Base-by-base conservation (phyloP, 1,140 invertebrate species). In the Ips typographus region DNA sequence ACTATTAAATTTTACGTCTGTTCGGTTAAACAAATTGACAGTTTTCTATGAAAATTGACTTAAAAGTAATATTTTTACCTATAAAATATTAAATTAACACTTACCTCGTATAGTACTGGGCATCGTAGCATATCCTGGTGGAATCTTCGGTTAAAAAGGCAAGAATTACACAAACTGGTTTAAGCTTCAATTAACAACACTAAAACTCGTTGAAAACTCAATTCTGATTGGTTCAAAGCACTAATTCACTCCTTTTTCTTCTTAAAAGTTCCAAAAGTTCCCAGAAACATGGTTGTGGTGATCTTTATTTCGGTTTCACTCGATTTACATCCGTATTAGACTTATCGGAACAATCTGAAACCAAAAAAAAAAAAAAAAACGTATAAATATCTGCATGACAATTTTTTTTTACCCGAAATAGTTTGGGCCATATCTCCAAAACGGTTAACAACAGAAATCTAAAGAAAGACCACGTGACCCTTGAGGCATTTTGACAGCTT, bases 21-120 rank as follows among this genome's bases (percentile, higher is more conserved):
- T 4, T 3, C 8, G 3, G 37, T 4, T 60, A 8, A 40, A 6
- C 36, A 8, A 4, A 39, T 40, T 39, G 8, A 36, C 7, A 7
- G 36, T 40, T 39, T n/a, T 6, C 8, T 22, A 22, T 22, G 22
- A 22, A 22, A 42, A 40, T 7, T 42, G n/a, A 60, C 7, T 5
- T 42, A 42, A 60, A 39, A 6, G 53, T 22, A 22, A 22, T 22
- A 22, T 22, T 22, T 22, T 22, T 22, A 22, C 22, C 22, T 22
- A 22, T 22, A 22, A 22, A 22, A 22, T 22, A 22, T 22, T 22
- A 59, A 63, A 5, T 47, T 47, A 55, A 38, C 1, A 74, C 77
- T 76, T 73, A 79, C 77, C 77, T 79, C 77, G 78, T 74, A 79
- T 79, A 74, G 77, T 79, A 71, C 77, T 79, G 64, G 77, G 77